A percentile compares a stretch with the other conserved stretches of the same genome.
Evolutionary conservation across 2,113 vertebrate species (phyloP).

Genomic region (Gracilinanus agilis): DNA sequence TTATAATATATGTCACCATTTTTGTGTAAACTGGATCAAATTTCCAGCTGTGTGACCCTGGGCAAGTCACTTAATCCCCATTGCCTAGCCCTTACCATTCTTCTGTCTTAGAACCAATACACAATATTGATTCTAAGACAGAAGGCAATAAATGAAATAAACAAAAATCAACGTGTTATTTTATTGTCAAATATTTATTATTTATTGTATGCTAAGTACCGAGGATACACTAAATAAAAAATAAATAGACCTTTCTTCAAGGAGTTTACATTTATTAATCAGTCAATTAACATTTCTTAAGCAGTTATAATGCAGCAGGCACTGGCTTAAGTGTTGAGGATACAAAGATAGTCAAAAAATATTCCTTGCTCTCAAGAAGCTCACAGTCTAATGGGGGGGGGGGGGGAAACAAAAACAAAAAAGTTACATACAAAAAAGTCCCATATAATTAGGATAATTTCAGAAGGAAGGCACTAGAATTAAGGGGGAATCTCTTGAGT

Average conservation of each 20-base stretch:
- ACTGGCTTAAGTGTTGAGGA: not conserved
- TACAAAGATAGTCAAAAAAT: not conserved
- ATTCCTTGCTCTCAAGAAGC: not conserved
- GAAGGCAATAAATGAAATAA: too few species aligned
- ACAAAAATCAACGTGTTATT: too few species aligned
- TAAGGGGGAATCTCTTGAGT: not conserved
- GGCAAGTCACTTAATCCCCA: too few species aligned
- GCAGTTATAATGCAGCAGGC: not conserved
- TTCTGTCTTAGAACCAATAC: too few species aligned
- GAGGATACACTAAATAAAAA: not conserved
- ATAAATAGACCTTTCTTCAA: not conserved
- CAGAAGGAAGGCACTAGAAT: not conserved
- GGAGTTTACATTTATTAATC: not conserved
- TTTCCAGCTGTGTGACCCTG: too few species aligned
- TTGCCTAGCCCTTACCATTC: too few species aligned
- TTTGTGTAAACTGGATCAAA: not conserved
- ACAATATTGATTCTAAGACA: too few species aligned
- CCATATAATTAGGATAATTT: not conserved
- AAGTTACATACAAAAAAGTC: not conserved
- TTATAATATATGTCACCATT: not conserved
- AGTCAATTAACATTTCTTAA: not conserved
- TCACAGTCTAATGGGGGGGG: not conserved
- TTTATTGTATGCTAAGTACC: not conserved
- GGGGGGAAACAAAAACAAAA: not conserved
- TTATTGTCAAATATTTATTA: not conserved